These are phyloP conservation scores for Aphyosemion australe DNA, from an alignment of 2,113 vertebrate species.

Conservation along the genomic window DNA sequence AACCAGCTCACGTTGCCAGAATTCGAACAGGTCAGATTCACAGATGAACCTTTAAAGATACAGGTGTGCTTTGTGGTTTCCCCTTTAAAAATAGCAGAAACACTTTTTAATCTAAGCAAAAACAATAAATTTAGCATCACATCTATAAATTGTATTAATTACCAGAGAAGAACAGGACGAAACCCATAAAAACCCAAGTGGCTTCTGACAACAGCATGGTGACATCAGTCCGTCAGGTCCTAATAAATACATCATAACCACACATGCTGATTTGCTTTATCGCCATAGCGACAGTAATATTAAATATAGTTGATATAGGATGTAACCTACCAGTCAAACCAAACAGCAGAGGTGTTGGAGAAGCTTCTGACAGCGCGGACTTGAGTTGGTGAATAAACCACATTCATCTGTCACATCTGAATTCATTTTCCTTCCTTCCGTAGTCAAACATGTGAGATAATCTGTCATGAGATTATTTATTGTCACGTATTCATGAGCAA, in stretches of 20 bases:
- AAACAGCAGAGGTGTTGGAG: not conserved
- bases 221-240: not conserved
- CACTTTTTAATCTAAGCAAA: no score
- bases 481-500: no score
- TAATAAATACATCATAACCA: not conserved
- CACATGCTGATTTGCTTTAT: not conserved
- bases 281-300: not conserved
- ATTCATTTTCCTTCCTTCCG: slow-evolving; percentile 2
- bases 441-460: no score
- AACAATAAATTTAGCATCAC: no score
- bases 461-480: no score
- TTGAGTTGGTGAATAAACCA: not conserved
- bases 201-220: slow-evolving; percentile 15
- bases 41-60: slow-evolving; percentile 29
- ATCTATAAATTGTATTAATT: not conserved
- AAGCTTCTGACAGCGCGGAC: no score
- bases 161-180: slow-evolving; percentile 30
- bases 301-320: not conserved
- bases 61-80: slow-evolving; percentile 3
- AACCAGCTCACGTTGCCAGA: not conserved
- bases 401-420: not conserved
- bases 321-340: not conserved
- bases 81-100: no score
- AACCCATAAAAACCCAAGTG: slow-evolving; percentile 2
- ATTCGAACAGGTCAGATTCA: slow-evolving; percentile 24